Evolutionary conservation across 2,113 vertebrate species (phyloP).

Genomic region (Anser cygnoides): DNA sequence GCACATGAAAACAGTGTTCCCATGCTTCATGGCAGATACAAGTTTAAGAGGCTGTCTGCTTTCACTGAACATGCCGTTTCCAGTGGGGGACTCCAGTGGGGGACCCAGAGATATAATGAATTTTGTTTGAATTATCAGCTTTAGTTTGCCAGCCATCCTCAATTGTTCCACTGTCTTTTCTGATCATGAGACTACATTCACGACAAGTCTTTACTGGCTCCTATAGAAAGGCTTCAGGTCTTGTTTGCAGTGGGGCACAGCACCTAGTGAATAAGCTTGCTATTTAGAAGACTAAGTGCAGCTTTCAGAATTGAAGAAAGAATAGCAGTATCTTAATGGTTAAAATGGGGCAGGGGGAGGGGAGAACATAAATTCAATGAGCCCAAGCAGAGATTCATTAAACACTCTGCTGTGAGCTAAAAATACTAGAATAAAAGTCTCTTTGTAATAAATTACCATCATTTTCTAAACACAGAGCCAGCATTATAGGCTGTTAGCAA

Average conservation of each 20-base stretch:
- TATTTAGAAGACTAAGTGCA: neutral
- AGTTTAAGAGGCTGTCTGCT: neutral
- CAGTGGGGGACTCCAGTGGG: neutral
- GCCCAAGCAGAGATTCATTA: conserved; percentile 62
- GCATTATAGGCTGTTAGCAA: conserved; percentile 65
- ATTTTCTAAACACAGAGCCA: conserved; percentile 68
- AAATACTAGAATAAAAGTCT: conserved; percentile 72
- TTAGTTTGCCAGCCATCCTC: neutral
- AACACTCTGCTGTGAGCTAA: conserved; percentile 58
- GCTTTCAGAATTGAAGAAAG: neutral
- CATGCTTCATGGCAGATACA: rapidly evolving
- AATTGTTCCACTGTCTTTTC: neutral
- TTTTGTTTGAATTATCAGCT: neutral
- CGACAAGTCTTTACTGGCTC: neutral
- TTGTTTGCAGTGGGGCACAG: neutral
- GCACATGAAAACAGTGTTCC: neutral
- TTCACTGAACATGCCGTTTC: neutral
- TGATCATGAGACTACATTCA: neutral
- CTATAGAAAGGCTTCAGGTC: neutral
- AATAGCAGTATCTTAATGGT: neutral
- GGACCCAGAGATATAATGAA: neutral
- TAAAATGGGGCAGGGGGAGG: neutral
- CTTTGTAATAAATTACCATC: conserved; percentile 68
- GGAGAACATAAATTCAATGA: conserved; percentile 54
- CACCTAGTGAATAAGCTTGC: neutral